Percentiles rank a stretch among this genome's conserved stretches.
Conservation (phyloP, 2,888 invertebrate genomes). For the Aleiodes alternator region DNA sequence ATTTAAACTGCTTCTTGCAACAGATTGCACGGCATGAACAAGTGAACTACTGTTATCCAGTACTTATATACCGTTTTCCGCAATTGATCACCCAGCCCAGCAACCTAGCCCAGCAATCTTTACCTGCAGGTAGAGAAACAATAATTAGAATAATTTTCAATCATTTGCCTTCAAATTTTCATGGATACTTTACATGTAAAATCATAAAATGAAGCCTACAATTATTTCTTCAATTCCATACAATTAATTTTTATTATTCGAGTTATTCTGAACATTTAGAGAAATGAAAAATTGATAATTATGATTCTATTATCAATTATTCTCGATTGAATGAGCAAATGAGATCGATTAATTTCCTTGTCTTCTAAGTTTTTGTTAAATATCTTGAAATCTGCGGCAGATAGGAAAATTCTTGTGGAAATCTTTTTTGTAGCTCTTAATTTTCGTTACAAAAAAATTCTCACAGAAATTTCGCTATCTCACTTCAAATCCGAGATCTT, state of each 20-base stretch:
- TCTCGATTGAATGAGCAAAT: too few relatives aligned
- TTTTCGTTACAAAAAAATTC: too few relatives aligned
- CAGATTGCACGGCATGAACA: conserved; percentile 1
- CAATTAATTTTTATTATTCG: background rate
- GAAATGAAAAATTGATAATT: background rate
- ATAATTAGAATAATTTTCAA: background rate
- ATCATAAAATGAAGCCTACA: too few relatives aligned
- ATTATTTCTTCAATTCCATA: background rate
- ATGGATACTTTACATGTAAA: background rate
- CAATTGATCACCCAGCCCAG: conserved; percentile 15
- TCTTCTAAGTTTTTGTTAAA: too few relatives aligned
- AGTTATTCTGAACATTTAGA: background rate
- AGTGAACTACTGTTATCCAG: conserved; percentile 14
- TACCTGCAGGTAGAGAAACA: background rate
- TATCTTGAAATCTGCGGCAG: too few relatives aligned
- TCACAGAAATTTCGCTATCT: too few relatives aligned
- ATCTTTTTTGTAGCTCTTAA: too few relatives aligned
- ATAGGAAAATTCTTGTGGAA: too few relatives aligned
- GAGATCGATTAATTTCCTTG: too few relatives aligned
- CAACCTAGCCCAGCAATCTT: background rate
- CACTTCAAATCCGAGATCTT: too few relatives aligned
- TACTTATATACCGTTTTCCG: conserved; percentile 27
- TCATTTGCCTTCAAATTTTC: background rate
- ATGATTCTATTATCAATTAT: too few relatives aligned
- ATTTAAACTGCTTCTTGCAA: conserved; percentile 12